Conservation (phyloP, 2,888 invertebrate genomes). For the Agrochola lota region DNA sequence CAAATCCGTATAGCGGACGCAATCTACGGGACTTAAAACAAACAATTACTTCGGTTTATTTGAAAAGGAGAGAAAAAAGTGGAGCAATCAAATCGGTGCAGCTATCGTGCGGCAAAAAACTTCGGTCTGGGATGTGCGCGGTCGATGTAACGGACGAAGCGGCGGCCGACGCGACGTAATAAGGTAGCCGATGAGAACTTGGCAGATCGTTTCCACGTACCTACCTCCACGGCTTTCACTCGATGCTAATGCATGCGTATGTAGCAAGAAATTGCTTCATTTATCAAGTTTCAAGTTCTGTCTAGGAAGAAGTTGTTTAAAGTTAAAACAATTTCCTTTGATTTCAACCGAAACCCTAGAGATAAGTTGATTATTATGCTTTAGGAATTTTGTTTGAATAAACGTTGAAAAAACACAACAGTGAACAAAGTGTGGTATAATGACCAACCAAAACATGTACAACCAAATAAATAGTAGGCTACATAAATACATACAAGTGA, state of each 20-base stretch:
- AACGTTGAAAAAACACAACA: background rate
- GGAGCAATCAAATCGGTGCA: slow-evolving; percentile 88
- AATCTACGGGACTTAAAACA: slow-evolving; percentile 89
- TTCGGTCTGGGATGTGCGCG: slow-evolving; percentile 78
- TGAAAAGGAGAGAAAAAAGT: slow-evolving; percentile 88
- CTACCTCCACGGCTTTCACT: slow-evolving; percentile 66
- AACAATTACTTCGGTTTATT: slow-evolving; percentile 90
- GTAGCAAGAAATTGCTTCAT: slow-evolving; percentile 68
- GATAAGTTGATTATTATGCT: background rate
- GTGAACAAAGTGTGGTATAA: background rate
- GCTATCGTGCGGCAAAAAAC: slow-evolving; percentile 88
- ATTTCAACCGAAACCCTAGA: slow-evolving; percentile 14
- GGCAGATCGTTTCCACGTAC: slow-evolving; percentile 72
- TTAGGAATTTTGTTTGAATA: background rate
- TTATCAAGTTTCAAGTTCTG: slow-evolving; percentile 27
- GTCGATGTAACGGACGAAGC: slow-evolving; percentile 78
- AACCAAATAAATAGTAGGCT: background rate
- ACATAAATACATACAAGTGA: background rate
- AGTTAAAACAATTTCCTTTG: slow-evolving; percentile 8
- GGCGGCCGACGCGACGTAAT: slow-evolving; percentile 77
- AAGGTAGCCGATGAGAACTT: slow-evolving; percentile 79
- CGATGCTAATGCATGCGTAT: slow-evolving; percentile 61
- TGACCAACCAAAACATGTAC: background rate
- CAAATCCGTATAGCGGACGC: slow-evolving; percentile 87
- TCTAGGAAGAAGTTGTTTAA: slow-evolving; percentile 6